Percentiles rank a stretch among this genome's conserved stretches.
phyloP scores from a whole-genome alignment of 2,113 vertebrate species.

The Anhinga anhinga region DNA sequence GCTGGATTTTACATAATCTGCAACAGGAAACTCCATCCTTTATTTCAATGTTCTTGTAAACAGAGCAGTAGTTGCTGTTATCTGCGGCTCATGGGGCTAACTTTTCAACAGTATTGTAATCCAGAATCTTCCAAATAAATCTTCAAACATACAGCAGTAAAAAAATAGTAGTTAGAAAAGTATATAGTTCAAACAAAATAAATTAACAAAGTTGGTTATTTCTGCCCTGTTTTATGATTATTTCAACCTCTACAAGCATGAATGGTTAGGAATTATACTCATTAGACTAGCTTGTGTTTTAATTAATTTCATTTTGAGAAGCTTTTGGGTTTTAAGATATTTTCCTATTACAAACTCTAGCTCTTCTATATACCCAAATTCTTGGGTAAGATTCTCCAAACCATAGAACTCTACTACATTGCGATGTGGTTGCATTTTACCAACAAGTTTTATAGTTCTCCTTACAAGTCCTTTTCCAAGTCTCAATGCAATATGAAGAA shows the following conservation, averaged over 20 bases:
- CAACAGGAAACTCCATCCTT: not conserved
- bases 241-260: not conserved
- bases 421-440: not conserved
- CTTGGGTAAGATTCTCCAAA: not conserved
- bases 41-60: not conserved
- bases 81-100: not conserved
- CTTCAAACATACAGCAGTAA: not conserved
- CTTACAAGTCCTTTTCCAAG: not conserved
- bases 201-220: not conserved
- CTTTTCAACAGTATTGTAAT: not conserved
- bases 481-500: not conserved
- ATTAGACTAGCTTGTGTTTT: not conserved
- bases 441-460: not conserved
- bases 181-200: not conserved
- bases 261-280: not conserved
- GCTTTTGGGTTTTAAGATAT: not conserved
- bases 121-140: not conserved
- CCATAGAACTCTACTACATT: not conserved
- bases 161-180: not conserved
- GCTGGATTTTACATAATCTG: not conserved
- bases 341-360: not conserved
- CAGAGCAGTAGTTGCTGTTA: not conserved
- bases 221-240: not conserved
- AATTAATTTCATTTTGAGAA: not conserved
- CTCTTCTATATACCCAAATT: not conserved